These are phyloP conservation scores for Pteropus alecto DNA, from an alignment of 2,113 vertebrate genomes.

Conservation along the genomic window DNA sequence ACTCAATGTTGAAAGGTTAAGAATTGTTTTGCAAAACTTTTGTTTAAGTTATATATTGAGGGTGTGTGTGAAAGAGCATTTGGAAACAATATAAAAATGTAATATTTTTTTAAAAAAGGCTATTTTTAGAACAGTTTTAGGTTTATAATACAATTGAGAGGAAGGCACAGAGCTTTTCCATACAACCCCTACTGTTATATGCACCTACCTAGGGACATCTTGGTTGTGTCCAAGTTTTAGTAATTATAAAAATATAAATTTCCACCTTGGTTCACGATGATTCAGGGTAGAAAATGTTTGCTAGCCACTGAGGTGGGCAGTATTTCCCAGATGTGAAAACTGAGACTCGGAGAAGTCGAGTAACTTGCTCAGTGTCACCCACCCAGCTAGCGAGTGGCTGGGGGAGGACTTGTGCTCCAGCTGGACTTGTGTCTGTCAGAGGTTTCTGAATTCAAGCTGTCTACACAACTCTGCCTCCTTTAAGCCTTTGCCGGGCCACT, in stretches of 20 bases:
- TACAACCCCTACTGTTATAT: not conserved
- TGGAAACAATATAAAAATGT: not conserved
- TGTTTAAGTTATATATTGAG: not conserved
- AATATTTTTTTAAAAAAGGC: not conserved
- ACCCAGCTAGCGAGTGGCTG: not conserved
- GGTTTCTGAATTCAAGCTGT: not conserved
- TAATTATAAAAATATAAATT: not conserved
- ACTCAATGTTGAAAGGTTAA: not conserved
- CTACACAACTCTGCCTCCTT: not conserved
- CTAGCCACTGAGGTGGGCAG: not conserved
- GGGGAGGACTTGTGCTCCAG: too few relatives aligned
- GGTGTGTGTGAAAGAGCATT: not conserved
- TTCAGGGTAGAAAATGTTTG: not conserved
- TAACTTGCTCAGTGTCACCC: not conserved
- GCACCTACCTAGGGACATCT: not conserved
- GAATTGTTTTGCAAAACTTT: not conserved
- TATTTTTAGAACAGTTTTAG: not conserved
- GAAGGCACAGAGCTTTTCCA: not conserved
- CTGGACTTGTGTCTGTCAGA: not conserved
- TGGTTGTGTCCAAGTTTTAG: not conserved
- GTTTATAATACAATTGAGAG: not conserved
- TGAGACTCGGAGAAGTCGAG: not conserved
- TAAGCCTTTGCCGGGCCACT: not conserved
- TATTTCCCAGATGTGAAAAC: not conserved
- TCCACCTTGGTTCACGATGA: not conserved